Percentiles rank a stretch among this genome's conserved stretches.
These are phyloP conservation scores for Pogoniulus pusillus DNA, from an alignment of 2,797 vertebrate species.

Conservation along the genomic window DNA sequence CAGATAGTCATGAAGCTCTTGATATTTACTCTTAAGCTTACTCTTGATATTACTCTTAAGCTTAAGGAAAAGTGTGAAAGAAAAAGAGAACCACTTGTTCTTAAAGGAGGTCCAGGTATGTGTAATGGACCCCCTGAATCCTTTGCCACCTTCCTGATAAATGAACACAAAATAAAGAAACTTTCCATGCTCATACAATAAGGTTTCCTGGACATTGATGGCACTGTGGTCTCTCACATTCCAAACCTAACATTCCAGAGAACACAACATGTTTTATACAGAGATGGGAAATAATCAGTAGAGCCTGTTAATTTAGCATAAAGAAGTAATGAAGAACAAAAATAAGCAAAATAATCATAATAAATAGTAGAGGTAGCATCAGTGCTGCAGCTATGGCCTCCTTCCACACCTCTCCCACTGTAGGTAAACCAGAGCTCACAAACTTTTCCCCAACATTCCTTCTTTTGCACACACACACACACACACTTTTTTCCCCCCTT, in stretches of 20 bases:
- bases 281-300: not conserved
- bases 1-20: not conserved
- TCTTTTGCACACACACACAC: not conserved
- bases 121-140: not conserved
- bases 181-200: not conserved
- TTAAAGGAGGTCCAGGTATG: not conserved
- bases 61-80: not conserved
- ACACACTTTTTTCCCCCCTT: no score
- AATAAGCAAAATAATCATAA: not conserved
- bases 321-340: not conserved
- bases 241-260: not conserved
- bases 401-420: not conserved
- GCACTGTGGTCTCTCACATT: not conserved
- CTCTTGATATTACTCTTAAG: no score
- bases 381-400: not conserved
- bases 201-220: not conserved
- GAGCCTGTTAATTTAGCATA: not conserved
- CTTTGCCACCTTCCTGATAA: not conserved
- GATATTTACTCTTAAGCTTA: not conserved
- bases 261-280: not conserved
- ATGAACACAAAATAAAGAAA: not conserved
- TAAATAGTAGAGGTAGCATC: not conserved
- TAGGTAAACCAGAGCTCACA: not conserved
- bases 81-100: not conserved
- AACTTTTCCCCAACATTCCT: not conserved